These are phyloP conservation scores for Bimastos eiseni DNA, from an alignment of 2,888 invertebrate genomes.

Conservation along the genomic window DNA sequence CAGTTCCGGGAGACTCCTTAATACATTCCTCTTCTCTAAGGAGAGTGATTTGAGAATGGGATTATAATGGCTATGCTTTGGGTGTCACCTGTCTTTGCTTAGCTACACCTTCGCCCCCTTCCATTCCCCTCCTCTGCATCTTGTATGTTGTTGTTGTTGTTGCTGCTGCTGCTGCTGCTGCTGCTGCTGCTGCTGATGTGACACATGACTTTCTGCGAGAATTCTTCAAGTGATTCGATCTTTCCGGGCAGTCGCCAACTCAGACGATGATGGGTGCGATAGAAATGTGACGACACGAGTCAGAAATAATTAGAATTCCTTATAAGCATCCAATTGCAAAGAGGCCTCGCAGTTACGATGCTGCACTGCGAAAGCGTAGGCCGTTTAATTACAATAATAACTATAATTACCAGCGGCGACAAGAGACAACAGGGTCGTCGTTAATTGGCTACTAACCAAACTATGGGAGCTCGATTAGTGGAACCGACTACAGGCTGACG, in stretches of 20 bases:
- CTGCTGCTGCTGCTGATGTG: background rate
- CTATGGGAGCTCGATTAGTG: background rate
- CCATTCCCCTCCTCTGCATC: background rate
- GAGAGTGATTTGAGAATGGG: too few species aligned
- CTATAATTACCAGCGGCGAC: background rate
- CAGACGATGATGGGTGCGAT: background rate
- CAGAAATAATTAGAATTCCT: background rate
- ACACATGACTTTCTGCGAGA: background rate
- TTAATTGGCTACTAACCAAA: constrained; percentile 13
- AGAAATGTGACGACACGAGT: background rate
- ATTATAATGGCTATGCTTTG: too few species aligned
- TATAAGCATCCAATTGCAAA: background rate
- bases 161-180: background rate
- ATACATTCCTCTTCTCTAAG: too few species aligned
- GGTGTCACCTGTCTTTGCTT: too few species aligned
- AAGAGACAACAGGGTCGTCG: background rate
- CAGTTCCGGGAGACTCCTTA: too few species aligned
- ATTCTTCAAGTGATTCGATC: background rate
- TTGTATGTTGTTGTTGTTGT: too few species aligned
- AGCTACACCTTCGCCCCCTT: too few species aligned
- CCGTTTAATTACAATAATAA: background rate
- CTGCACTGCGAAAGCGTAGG: constrained; percentile 5
- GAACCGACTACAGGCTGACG: background rate
- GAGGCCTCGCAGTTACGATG: background rate
- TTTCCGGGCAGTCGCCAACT: background rate